Percentiles rank a stretch among this genome's conserved stretches.
Conservation (phyloP, 2,888 invertebrate genomes). For the Tillus elongatus region DNA sequence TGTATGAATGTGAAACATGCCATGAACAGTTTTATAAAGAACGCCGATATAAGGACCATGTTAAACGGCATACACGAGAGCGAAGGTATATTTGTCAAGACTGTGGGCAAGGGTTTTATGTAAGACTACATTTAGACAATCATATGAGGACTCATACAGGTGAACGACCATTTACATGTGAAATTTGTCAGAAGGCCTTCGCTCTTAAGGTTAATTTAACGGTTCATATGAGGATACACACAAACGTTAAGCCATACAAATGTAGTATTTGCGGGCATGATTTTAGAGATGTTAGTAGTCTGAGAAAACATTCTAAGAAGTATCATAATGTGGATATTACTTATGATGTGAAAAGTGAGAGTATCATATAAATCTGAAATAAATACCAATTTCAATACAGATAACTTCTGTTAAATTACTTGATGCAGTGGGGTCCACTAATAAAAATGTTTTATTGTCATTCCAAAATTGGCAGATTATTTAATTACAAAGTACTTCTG, state of each 20-base stretch:
- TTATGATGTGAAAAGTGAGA: too few species aligned
- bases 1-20: background rate
- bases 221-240: background rate
- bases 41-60: constrained; percentile 2
- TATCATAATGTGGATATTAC: background rate
- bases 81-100: background rate
- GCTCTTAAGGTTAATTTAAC: background rate
- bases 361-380: too few species aligned
- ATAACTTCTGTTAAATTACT: too few species aligned
- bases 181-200: background rate
- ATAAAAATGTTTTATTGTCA: too few species aligned
- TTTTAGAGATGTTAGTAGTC: background rate
- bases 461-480: too few species aligned
- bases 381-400: too few species aligned
- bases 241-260: background rate
- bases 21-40: constrained; percentile 3
- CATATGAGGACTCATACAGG: constrained; percentile 2
- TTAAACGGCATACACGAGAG: background rate
- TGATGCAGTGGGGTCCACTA: too few species aligned
- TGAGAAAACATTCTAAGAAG: constrained; percentile 1
- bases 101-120: background rate
- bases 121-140: background rate
- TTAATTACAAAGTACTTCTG: too few species aligned
- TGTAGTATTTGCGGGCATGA: background rate
- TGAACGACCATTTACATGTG: background rate